A percentile compares a stretch with the other conserved stretches of the same genome.
These are phyloP conservation scores for Drosophila kepulauana DNA, from an alignment of 1,140 invertebrate species.

Conservation along the genomic window DNA sequence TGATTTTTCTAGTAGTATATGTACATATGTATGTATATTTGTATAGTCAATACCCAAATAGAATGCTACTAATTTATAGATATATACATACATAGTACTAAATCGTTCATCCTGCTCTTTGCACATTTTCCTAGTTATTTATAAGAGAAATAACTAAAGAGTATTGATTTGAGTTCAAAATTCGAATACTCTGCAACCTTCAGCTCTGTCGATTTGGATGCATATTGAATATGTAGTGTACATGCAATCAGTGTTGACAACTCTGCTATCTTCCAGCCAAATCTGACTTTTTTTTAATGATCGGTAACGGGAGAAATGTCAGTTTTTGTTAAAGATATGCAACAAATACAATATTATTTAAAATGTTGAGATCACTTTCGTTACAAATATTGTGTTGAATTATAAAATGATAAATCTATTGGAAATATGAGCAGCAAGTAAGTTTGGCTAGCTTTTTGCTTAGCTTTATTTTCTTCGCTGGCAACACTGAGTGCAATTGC, in stretches of 20 bases:
- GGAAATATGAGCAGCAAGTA: too few species aligned
- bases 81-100: not conserved
- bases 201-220: not conserved
- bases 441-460: too few species aligned
- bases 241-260: not conserved
- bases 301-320: too few species aligned
- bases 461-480: too few species aligned
- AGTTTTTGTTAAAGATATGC: too few species aligned
- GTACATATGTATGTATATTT: not conserved
- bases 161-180: not conserved
- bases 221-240: not conserved
- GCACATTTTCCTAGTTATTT: not conserved
- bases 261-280: too few species aligned
- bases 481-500: not conserved
- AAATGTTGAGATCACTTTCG: too few species aligned
- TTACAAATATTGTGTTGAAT: too few species aligned
- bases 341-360: too few species aligned
- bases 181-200: too few species aligned
- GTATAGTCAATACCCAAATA: constrained; percentile 24
- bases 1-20: constrained; percentile 44
- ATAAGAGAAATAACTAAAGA: not conserved
- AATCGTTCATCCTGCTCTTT: not conserved
- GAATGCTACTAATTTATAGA: not conserved
- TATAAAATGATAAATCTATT: too few species aligned
- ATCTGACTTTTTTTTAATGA: too few species aligned